phyloP scores from a whole-genome alignment of 2,888 invertebrate genomes.

The Cylloceria caligata region DNA sequence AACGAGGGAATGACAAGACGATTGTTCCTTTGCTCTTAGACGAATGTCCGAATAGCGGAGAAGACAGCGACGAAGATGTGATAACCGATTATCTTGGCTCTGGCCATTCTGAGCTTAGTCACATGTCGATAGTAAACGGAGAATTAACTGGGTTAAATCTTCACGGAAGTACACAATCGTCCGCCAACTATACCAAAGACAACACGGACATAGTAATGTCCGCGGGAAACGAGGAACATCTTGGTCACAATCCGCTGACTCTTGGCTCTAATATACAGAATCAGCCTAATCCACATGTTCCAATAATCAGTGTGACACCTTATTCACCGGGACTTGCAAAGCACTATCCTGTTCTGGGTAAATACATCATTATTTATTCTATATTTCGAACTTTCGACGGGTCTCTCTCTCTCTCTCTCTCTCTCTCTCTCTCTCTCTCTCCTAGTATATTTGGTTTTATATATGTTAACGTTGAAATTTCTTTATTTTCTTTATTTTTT shows the following conservation, averaged over 20 bases:
- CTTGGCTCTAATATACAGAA: constrained; percentile 75
- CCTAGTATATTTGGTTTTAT: too few relatives aligned
- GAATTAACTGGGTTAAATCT: constrained; percentile 75
- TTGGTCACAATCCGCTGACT: constrained; percentile 70
- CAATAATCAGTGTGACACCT: constrained; percentile 95
- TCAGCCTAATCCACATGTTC: constrained; percentile 87
- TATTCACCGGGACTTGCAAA: constrained; percentile 92
- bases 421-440: too few relatives aligned
- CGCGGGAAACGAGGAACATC: constrained; percentile 73
- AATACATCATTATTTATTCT: constrained; percentile 56
- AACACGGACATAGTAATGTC: constrained; percentile 79
- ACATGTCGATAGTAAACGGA: constrained; percentile 76
- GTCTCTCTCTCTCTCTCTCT: too few relatives aligned
- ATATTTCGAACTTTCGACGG: not conserved
- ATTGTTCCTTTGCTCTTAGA: constrained; percentile 84
- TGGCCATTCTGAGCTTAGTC: constrained; percentile 79
- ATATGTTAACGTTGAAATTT: too few relatives aligned
- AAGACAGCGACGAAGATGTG: constrained; percentile 92
- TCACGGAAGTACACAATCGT: constrained; percentile 72
- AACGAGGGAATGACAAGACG: not conserved
- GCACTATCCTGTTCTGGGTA: constrained; percentile 88
- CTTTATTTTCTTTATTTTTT: constrained; percentile 72
- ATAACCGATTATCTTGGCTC: constrained; percentile 89
- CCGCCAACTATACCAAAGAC: constrained; percentile 80
- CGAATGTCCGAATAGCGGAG: constrained; percentile 89